Base-by-base conservation (phyloP, 2,797 vertebrate genomes). In the Gadopsis marmoratus region DNA sequence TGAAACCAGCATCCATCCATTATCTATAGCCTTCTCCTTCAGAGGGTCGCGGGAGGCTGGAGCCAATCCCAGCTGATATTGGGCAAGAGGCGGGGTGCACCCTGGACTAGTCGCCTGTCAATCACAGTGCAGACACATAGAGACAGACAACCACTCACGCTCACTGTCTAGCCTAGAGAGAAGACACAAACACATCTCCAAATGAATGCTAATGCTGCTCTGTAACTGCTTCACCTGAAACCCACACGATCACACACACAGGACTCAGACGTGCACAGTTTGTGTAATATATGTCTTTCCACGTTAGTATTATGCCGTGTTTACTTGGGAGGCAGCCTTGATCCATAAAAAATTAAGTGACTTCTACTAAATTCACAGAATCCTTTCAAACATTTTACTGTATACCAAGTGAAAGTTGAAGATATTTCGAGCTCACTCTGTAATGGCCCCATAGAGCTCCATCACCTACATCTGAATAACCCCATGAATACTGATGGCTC, bases 401-500 rank as follows among this genome's bases (percentile, higher is more conserved):
- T 60, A 31, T 19, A 48, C 19, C 2, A 7, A 59, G 1, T 51
- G 43, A 33, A 67, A 70, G 41, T 43, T 26, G 62, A 37, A 50
- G 51, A 62, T 33, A 51, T 3, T 72, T 56, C 2, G 7, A 62
- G 23, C 55, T 31, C 33, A 48, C 23, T n/a, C 58, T 73, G 64
- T 68, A 54, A 87, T 71, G 70, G 2, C 37, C 53, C 47, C 33
- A 51, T 8, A 11, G 54, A 69, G 50, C 60, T 63, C 54, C 67
- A 74, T 82, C 74, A 62, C 21, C 37, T 12, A 31, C 53, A 59
- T 73, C 55, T 60, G 60, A 72, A 73, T 56, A 76, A 59, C 54
- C 23, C 45, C 63, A 88, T 91, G 91, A 88, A 91, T 92, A 89
- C 76, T 86, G 79, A 91, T 86, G 75, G 61, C 72, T 86, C 76